Percentiles rank a stretch among this genome's conserved stretches.
phyloP scores from a whole-genome alignment of 2,113 vertebrate species.

The Psilopogon haemacephalus region DNA sequence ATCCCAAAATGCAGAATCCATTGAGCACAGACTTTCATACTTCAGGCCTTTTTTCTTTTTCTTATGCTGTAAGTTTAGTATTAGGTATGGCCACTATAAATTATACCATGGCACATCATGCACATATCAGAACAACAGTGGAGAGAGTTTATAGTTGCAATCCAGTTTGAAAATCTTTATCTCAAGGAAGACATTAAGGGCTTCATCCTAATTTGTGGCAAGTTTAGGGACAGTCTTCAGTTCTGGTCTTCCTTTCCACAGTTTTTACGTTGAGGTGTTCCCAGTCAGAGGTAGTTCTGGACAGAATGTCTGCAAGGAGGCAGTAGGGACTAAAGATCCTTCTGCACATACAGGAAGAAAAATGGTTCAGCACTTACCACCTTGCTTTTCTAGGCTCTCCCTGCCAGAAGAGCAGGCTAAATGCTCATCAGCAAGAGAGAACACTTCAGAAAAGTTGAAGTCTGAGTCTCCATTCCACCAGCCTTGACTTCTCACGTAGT shows the following conservation, averaged over 20 bases:
- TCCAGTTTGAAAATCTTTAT: not conserved
- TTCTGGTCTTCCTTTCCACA: not conserved
- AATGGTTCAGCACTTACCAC: conserved; percentile 66
- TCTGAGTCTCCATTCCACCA: conserved; percentile 80
- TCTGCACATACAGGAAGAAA: not conserved
- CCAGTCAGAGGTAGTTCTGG: not conserved
- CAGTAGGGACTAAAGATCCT: not conserved
- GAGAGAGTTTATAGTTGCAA: not conserved
- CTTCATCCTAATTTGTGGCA: not conserved
- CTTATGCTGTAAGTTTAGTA: not conserved
- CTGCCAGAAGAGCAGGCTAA: conserved; percentile 69
- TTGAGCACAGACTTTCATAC: not conserved
- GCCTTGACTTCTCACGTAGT: conserved; percentile 77
- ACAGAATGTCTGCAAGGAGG: not conserved
- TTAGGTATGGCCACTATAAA: not conserved
- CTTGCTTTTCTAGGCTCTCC: conserved; percentile 75
- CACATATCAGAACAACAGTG: not conserved
- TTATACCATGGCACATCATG: not conserved
- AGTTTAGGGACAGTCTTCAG: not conserved
- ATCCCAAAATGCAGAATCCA: not conserved
- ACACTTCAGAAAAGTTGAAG: conserved; percentile 82
- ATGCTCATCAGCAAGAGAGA: conserved; percentile 71
- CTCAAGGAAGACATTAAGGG: not conserved
- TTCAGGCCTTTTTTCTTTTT: not conserved
- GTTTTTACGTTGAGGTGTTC: not conserved